Percentiles rank a stretch among this genome's conserved stretches.
These are phyloP conservation scores for Acanthacorydalis orientalis DNA, from an alignment of 2,888 invertebrate species.

Conservation along the genomic window DNA sequence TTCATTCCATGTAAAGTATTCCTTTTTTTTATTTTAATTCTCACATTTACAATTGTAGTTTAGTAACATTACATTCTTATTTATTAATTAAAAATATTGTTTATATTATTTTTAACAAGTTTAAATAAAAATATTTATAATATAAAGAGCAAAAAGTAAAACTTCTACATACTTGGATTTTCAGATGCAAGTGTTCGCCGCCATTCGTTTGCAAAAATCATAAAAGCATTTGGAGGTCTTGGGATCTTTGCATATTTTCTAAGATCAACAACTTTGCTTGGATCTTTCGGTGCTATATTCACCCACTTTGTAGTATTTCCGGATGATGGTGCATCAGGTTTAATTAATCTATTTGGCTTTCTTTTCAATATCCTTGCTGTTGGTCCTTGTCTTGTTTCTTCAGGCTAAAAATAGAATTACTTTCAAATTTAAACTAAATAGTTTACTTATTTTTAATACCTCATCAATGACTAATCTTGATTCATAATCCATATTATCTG, in stretches of 20 bases:
- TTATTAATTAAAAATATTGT: background rate
- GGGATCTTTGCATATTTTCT: conserved; percentile 18
- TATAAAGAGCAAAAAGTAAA: no score
- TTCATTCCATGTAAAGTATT: no score
- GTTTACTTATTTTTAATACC: background rate
- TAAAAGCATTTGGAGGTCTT: conserved; percentile 32
- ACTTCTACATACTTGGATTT: conserved; percentile 20
- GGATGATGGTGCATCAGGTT: conserved; percentile 4
- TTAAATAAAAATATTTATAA: no score
- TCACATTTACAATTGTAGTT: no score
- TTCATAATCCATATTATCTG: conserved; percentile 9
- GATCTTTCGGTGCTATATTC: background rate
- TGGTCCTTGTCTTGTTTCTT: conserved; percentile 2
- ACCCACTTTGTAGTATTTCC: background rate
- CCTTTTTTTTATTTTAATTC: no score
- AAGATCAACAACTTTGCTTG: conserved; percentile 1
- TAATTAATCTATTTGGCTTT: conserved; percentile 3
- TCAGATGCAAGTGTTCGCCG: conserved; percentile 26
- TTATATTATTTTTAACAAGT: background rate
- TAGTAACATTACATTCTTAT: background rate
- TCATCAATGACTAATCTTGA: conserved; percentile 13
- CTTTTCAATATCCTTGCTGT: conserved; percentile 4
- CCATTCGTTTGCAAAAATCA: conserved; percentile 34
- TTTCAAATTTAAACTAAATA: background rate
- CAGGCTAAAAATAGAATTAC: background rate